These are phyloP conservation scores for Todiramphus saurophagus DNA, from an alignment of 2,113 vertebrate genomes.

Conservation along the genomic window DNA sequence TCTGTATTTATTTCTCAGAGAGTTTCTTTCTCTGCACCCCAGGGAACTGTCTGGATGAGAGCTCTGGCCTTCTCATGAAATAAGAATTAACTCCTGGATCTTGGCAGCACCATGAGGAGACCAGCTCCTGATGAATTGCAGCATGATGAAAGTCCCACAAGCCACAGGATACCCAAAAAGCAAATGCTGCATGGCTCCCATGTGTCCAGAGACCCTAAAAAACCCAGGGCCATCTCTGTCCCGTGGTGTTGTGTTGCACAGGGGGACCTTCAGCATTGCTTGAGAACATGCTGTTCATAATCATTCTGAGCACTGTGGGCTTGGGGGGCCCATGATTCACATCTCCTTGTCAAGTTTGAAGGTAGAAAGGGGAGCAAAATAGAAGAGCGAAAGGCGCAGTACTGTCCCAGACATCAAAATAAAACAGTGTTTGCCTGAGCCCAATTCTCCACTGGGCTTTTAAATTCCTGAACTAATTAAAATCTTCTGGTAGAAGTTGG, in stretches of 20 bases:
- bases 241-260: not conserved
- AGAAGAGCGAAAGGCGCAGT: not conserved
- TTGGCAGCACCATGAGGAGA: not conserved
- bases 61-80: slow-evolving; percentile 60
- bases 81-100: slow-evolving; percentile 55
- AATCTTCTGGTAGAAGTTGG: not conserved
- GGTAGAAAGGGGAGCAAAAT: not conserved
- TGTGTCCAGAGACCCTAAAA: not conserved
- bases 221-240: not conserved
- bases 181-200: not conserved
- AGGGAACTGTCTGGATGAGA: slow-evolving; percentile 50
- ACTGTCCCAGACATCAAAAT: not conserved
- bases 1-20: slow-evolving; percentile 64
- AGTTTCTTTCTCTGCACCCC: slow-evolving; percentile 37
- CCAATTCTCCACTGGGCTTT: not conserved
- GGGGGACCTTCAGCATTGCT: not conserved
- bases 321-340: not conserved
- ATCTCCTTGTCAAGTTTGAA: not conserved
- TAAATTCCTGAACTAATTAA: not conserved
- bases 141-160: not conserved
- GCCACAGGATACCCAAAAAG: not conserved
- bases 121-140: not conserved
- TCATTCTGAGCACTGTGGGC: not conserved
- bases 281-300: not conserved
- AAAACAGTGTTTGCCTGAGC: not conserved